phyloP scores from a whole-genome alignment of 2,113 vertebrate genomes.

The Entomyzon cyanotis region DNA sequence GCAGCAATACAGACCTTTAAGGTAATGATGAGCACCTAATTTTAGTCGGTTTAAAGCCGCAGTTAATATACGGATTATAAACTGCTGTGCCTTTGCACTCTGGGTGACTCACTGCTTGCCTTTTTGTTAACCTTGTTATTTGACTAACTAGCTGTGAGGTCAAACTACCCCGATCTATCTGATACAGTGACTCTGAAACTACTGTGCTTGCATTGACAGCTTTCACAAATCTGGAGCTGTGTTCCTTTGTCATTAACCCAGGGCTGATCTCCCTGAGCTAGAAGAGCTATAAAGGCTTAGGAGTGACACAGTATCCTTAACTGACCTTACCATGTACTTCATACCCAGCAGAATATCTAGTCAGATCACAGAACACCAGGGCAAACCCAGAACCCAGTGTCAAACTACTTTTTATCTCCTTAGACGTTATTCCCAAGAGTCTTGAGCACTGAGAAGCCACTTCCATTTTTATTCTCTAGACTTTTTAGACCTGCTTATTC shows the following conservation, averaged over 20 bases:
- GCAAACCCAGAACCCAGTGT: background rate
- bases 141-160: background rate
- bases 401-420: background rate
- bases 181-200: background rate
- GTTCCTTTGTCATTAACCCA: background rate
- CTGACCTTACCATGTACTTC: background rate
- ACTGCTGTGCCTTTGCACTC: background rate
- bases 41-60: background rate
- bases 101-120: background rate
- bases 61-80: background rate
- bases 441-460: background rate
- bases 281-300: background rate
- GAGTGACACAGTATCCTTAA: conserved; percentile 11
- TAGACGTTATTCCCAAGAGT: background rate
- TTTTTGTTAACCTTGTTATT: conserved; percentile 2
- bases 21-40: background rate
- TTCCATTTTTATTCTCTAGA: background rate
- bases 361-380: background rate
- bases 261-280: background rate
- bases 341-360: background rate
- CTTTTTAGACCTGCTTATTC: background rate
- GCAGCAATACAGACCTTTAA: background rate
- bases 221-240: background rate
- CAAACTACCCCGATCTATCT: background rate
- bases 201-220: background rate